Percentiles rank a stretch among this genome's conserved stretches.
These are phyloP conservation scores for Pammene aurita DNA, from an alignment of 2,888 invertebrate species.

Conservation along the genomic window DNA sequence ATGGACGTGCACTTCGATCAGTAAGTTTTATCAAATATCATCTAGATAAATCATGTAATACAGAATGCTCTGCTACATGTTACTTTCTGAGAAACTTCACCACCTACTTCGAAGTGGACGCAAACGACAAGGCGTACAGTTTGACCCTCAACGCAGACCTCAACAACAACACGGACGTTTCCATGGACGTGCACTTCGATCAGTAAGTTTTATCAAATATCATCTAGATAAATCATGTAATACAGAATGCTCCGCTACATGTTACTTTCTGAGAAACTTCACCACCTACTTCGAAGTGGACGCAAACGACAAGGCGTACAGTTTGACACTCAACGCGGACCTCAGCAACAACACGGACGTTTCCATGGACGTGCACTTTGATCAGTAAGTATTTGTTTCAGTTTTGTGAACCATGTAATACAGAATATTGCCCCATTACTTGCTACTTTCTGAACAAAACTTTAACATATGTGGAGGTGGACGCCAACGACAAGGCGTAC, in stretches of 20 bases:
- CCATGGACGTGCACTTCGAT: no score
- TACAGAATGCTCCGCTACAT: constrained; percentile 87
- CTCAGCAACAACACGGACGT: constrained; percentile 86
- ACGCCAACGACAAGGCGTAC: no score
- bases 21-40: no score
- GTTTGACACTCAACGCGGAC: constrained; percentile 85
- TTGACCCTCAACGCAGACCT: no score
- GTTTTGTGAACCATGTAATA: constrained; percentile 38
- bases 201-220: no score
- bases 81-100: constrained; percentile 84
- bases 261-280: constrained; percentile 83
- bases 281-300: constrained; percentile 86
- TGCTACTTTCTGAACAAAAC: no score
- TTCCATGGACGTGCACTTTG: constrained; percentile 89
- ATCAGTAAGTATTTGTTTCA: constrained; percentile 83
- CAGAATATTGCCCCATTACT: no score
- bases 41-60: no score
- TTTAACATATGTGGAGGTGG: no score
- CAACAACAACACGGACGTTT: no score
- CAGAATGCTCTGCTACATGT: constrained; percentile 85
- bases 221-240: no score
- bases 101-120: constrained; percentile 86
- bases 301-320: constrained; percentile 87
- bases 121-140: constrained; percentile 87
- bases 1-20: no score